phyloP scores from a whole-genome alignment of 2,113 vertebrate species.

The Dipodomys merriami region DNA sequence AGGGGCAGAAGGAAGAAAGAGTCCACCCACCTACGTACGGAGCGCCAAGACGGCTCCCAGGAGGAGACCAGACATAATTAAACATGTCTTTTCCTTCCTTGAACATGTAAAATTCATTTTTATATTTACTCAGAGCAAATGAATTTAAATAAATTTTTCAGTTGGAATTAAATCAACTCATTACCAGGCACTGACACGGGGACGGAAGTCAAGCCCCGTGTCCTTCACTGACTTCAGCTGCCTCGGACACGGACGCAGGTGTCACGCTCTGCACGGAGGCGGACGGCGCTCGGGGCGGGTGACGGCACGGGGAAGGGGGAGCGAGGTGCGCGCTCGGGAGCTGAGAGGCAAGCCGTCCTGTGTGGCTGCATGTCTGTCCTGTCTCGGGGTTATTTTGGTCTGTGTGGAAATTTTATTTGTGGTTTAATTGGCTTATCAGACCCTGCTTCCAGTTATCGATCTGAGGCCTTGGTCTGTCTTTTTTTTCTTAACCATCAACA shows the following conservation, averaged over 20 bases:
- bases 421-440: not conserved
- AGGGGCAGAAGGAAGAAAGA: not conserved
- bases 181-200: not conserved
- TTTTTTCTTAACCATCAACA: not conserved
- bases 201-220: not conserved
- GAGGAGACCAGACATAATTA: not conserved
- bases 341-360: too few relatives aligned
- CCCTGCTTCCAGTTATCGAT: not conserved
- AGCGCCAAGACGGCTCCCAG: not conserved
- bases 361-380: not conserved
- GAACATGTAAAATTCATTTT: not conserved
- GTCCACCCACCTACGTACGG: too few relatives aligned
- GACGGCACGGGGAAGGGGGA: not conserved
- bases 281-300: too few relatives aligned
- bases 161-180: conserved; percentile 38
- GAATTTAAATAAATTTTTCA: conserved; percentile 42
- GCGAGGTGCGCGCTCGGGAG: not conserved
- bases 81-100: not conserved
- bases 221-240: too few relatives aligned
- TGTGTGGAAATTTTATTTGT: too few relatives aligned
- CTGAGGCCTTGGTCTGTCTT: not conserved
- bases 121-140: conserved; percentile 27
- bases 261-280: too few relatives aligned
- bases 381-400: not conserved
- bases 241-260: not conserved